Conservation (phyloP, 2,797 vertebrate species). For the Denticeps clupeoides region DNA sequence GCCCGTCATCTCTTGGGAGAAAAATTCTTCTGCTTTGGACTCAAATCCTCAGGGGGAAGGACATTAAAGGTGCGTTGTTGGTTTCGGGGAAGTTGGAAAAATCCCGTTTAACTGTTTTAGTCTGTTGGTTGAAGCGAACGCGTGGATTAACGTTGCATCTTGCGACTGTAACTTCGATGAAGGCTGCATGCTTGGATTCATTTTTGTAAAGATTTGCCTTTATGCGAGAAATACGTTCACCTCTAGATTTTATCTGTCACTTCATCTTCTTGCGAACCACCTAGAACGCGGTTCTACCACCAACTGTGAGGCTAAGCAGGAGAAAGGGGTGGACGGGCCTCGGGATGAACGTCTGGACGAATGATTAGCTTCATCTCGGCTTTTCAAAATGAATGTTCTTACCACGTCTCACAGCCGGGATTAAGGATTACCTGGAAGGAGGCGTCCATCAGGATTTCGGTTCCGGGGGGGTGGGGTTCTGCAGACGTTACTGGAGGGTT, state of each 20-base stretch:
- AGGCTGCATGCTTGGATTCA: too few species aligned
- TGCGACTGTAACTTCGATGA: too few species aligned
- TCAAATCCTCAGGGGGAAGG: constrained; percentile 9
- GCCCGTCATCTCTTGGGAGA: constrained; percentile 24
- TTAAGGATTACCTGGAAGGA: constrained; percentile 55
- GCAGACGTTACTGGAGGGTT: constrained; percentile 28
- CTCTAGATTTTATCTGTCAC: too few species aligned
- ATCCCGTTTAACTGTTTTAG: background rate
- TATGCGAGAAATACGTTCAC: too few species aligned
- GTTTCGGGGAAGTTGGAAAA: constrained; percentile 2
- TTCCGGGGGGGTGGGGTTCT: constrained; percentile 40
- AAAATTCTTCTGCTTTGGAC: constrained; percentile 20
- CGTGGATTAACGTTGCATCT: background rate
- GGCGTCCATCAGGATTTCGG: constrained; percentile 55
- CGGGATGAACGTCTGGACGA: constrained; percentile 60
- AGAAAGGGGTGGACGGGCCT: constrained; percentile 36
- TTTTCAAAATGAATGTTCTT: constrained; percentile 62
- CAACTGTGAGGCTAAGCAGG: constrained; percentile 9
- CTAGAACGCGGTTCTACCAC: too few species aligned
- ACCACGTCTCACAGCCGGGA: constrained; percentile 59
- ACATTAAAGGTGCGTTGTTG: constrained; percentile 3
- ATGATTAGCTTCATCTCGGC: constrained; percentile 61
- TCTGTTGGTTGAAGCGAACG: background rate
- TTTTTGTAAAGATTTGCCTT: too few species aligned
- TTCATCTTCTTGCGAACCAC: too few species aligned